These are phyloP conservation scores for Morpho deidamia DNA, from an alignment of 2,888 invertebrate species.

Conservation along the genomic window DNA sequence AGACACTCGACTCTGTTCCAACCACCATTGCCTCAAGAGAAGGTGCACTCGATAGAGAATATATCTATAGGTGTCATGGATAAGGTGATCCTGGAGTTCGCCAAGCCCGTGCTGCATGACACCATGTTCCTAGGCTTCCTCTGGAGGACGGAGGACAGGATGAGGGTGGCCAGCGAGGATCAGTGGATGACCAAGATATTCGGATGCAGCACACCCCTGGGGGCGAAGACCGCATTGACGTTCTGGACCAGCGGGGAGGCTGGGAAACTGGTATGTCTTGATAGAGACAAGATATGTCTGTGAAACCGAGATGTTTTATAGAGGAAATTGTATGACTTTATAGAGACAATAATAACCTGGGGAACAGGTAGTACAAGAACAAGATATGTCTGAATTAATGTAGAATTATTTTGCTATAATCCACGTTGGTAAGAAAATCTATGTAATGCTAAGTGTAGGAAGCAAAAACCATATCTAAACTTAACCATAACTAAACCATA, in stretches of 20 bases:
- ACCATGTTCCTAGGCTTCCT: conserved; percentile 37
- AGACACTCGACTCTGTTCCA: conserved; percentile 71
- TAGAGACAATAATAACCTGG: no score
- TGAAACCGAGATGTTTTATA: no score
- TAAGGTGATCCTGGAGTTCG: conserved; percentile 83
- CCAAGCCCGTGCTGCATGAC: conserved; percentile 80
- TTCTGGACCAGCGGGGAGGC: conserved; percentile 44
- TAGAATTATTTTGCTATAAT: no score
- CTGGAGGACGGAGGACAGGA: conserved; percentile 38
- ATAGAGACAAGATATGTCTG: no score
- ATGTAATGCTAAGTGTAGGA: no score
- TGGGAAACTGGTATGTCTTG: conserved; percentile 39
- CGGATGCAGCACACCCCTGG: conserved; percentile 33
- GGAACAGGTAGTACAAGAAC: no score
- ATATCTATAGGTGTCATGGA: conserved; percentile 82
- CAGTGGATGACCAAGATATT: conserved; percentile 36
- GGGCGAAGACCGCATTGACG: conserved; percentile 33
- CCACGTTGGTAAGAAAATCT: no score
- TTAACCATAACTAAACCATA: no score
- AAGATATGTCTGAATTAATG: no score
- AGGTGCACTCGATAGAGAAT: conserved; percentile 75
- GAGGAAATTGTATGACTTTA: no score
- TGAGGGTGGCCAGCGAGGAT: conserved; percentile 28
- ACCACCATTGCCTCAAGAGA: conserved; percentile 75
- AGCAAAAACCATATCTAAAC: no score